A percentile compares a stretch with the other conserved stretches of the same genome.
phyloP scores from a whole-genome alignment of 2,797 vertebrate genomes.

The Aphelocoma californica region DNA sequence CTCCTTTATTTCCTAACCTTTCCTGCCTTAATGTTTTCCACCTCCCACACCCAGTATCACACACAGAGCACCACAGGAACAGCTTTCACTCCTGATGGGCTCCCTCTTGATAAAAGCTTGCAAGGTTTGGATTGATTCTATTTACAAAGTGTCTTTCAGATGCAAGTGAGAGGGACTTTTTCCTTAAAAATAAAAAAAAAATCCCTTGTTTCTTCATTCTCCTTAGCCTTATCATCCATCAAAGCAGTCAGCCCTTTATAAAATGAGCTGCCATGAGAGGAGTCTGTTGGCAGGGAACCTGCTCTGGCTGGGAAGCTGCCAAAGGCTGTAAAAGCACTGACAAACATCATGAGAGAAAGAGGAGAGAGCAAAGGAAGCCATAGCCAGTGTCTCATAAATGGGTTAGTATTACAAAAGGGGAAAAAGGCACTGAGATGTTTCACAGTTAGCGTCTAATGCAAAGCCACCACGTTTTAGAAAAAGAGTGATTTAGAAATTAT shows the following conservation, averaged over 20 bases:
- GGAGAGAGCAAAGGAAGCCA: background rate
- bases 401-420: slow-evolving; percentile 18
- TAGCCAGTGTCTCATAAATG: background rate
- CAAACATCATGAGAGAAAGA: background rate
- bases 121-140: background rate
- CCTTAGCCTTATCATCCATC: slow-evolving; percentile 43
- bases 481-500: background rate
- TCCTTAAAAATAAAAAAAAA: background rate
- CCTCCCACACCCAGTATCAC: background rate
- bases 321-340: slow-evolving; percentile 10
- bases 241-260: slow-evolving; percentile 34
- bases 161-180: background rate
- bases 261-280: background rate
- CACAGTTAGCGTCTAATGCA: background rate
- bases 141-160: background rate
- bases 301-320: slow-evolving; percentile 44
- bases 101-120: background rate
- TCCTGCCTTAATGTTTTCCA: background rate
- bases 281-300: slow-evolving; percentile 33
- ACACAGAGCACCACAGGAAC: background rate
- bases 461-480: background rate
- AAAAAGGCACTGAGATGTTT: background rate
- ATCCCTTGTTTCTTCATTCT: background rate
- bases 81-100: background rate
- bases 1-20: background rate